Conservation (phyloP, 2,797 vertebrate genomes). For the Arremon aurantiirostris region DNA sequence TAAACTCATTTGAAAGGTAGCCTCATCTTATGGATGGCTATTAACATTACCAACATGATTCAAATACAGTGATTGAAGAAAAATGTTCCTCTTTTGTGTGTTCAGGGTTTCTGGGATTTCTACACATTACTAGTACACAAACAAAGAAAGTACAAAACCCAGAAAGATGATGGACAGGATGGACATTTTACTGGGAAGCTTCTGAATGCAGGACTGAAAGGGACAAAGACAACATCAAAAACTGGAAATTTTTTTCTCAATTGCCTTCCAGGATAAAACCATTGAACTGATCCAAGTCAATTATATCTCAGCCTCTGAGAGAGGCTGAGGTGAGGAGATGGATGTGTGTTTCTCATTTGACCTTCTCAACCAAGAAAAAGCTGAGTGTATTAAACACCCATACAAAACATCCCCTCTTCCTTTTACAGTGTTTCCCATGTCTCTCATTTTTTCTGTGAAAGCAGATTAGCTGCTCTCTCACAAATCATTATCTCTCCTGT, state of each 20-base stretch:
- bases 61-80: not conserved
- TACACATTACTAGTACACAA: not conserved
- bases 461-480: not conserved
- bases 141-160: not conserved
- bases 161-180: not conserved
- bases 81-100: not conserved
- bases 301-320: not conserved
- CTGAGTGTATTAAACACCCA: not conserved
- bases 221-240: not conserved
- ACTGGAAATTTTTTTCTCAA: not conserved
- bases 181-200: not conserved
- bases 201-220: not conserved
- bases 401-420: not conserved
- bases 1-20: not conserved
- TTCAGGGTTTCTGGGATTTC: not conserved
- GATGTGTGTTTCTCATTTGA: not conserved
- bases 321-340: not conserved
- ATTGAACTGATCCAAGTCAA: not conserved
- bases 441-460: not conserved
- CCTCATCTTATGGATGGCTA: not conserved
- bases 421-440: not conserved
- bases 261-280: not conserved
- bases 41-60: not conserved
- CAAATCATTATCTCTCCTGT: not conserved
- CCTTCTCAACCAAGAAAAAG: not conserved